Evolutionary conservation across 2,888 invertebrate genomes (phyloP).

Genomic region (Archips crataeganus): DNA sequence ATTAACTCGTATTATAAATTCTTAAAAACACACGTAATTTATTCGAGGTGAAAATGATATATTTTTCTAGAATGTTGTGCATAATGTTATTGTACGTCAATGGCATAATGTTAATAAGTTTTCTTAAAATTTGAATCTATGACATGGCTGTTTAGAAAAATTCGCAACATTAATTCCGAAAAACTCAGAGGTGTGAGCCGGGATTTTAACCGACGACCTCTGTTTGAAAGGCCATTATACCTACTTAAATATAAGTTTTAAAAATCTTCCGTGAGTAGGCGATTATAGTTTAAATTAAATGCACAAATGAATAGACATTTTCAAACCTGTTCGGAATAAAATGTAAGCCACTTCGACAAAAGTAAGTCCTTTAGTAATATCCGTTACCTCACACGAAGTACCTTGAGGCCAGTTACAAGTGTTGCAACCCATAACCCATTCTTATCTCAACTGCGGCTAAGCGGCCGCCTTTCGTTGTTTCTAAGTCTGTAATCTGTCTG

Average conservation of each 20-base stretch:
- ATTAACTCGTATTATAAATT: no score
- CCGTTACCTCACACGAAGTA: constrained; percentile 34
- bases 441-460: constrained; percentile 27
- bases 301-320: constrained; percentile 6
- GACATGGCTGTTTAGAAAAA: no score
- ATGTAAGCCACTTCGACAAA: constrained; percentile 23
- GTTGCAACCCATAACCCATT: constrained; percentile 36
- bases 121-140: no score
- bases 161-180: no score
- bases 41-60: not conserved
- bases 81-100: no score
- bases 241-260: no score
- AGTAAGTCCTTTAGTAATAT: constrained; percentile 24
- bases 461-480: constrained; percentile 13
- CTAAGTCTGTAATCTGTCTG: not conserved
- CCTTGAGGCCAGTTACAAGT: constrained; percentile 29
- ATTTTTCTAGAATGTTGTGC: no score
- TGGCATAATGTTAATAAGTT: no score
- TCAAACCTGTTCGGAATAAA: constrained; percentile 23
- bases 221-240: no score
- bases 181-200: no score
- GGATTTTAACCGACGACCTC: no score
- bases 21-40: not conserved
- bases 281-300: not conserved
- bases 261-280: not conserved